These are phyloP conservation scores for Alligator mississippiensis DNA, from an alignment of 2,113 vertebrate species.

Conservation along the genomic window DNA sequence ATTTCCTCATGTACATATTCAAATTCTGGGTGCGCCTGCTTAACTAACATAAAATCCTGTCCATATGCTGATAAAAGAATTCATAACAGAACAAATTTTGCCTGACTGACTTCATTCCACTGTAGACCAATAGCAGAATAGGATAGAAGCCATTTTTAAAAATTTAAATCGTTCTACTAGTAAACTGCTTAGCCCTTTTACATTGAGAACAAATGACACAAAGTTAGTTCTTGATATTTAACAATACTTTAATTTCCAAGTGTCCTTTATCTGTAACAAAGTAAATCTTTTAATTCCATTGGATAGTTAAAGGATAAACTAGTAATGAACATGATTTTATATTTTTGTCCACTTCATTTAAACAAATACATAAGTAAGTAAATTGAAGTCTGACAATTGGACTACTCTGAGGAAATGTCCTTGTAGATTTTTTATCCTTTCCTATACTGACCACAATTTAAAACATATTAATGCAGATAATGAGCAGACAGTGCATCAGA, in stretches of 20 bases:
- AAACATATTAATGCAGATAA: not conserved
- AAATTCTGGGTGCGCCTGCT: constrained; percentile 37
- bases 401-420: constrained; percentile 18
- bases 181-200: constrained; percentile 57
- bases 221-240: constrained; percentile 48
- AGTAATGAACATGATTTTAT: constrained; percentile 42
- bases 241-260: constrained; percentile 16
- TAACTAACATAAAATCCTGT: constrained; percentile 29
- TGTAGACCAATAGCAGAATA: constrained; percentile 15
- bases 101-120: constrained; percentile 37
- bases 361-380: constrained; percentile 22
- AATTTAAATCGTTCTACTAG: constrained; percentile 5
- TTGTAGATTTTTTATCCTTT: not conserved
- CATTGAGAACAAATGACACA: constrained; percentile 33
- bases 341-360: constrained; percentile 21
- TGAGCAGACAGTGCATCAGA: not conserved
- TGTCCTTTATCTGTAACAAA: not conserved
- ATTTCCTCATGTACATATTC: constrained; percentile 34
- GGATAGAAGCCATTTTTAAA: constrained; percentile 41
- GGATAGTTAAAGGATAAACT: constrained; percentile 50
- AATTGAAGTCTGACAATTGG: constrained; percentile 28
- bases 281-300: constrained; percentile 41
- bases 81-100: constrained; percentile 48
- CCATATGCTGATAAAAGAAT: constrained; percentile 39
- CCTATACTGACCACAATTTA: not conserved